A percentile compares a stretch with the other conserved stretches of the same genome.
phyloP scores from a whole-genome alignment of 2,797 vertebrate species.

The Cossypha polioptera region DNA sequence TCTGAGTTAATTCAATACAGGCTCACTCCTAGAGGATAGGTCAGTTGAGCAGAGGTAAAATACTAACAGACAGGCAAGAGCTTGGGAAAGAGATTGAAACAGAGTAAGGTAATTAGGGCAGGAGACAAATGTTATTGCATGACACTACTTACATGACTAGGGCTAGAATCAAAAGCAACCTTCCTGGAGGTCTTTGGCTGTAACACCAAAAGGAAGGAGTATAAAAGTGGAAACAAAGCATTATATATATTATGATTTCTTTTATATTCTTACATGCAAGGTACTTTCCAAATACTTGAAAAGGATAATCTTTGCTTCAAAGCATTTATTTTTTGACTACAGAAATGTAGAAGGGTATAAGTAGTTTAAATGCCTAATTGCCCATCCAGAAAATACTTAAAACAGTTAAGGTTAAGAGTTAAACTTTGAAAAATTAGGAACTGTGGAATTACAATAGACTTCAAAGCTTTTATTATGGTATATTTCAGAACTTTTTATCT shows the following conservation, averaged over 20 bases:
- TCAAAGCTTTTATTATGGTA: neutral
- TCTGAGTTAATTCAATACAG: neutral
- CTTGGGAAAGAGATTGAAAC: neutral
- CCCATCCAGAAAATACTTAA: neutral
- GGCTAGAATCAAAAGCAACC: neutral
- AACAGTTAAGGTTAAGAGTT: neutral
- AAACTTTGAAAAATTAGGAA: neutral
- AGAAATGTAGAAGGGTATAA: neutral
- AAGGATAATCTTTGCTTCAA: slow-evolving; percentile 8
- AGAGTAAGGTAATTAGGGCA: slow-evolving; percentile 15
- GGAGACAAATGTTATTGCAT: neutral
- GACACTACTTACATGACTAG: neutral
- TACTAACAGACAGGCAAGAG: neutral
- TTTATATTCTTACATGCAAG: neutral
- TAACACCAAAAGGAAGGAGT: neutral
- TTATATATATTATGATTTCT: neutral
- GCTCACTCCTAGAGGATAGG: neutral
- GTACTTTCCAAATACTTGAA: slow-evolving; percentile 32
- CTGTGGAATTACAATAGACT: neutral
- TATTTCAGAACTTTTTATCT: neutral
- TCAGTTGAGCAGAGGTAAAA: neutral
- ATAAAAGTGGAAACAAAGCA: neutral
- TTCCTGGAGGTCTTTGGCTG: slow-evolving; percentile 19
- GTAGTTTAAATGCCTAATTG: neutral
- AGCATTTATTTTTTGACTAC: neutral